A percentile compares a stretch with the other conserved stretches of the same genome.
These are phyloP conservation scores for Mactromeris polynyma DNA, from an alignment of 2,888 invertebrate species.

Conservation along the genomic window DNA sequence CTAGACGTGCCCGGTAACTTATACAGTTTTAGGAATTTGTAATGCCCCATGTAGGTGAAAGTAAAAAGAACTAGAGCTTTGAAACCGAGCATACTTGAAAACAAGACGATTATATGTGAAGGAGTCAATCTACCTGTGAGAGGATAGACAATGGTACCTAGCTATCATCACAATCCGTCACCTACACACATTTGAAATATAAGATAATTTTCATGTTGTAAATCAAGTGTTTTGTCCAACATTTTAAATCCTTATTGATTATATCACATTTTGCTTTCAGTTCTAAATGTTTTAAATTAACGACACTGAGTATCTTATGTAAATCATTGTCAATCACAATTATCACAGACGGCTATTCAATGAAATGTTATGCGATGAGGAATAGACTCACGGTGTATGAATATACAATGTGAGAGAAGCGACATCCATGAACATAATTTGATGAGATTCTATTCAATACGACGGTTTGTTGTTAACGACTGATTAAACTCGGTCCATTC, in stretches of 20 bases:
- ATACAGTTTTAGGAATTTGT: not conserved
- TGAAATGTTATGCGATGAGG: not conserved
- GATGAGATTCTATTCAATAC: not conserved
- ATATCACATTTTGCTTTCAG: not conserved
- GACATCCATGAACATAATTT: not conserved
- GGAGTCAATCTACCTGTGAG: not conserved
- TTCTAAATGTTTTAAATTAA: not conserved
- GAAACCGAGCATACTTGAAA: not conserved
- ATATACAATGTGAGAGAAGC: not conserved
- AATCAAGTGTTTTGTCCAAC: conserved; percentile 12
- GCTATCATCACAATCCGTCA: not conserved
- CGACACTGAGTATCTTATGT: not conserved
- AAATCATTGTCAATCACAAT: not conserved
- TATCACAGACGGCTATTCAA: not conserved
- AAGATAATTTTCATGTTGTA: not conserved
- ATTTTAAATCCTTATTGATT: not conserved
- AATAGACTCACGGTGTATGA: not conserved
- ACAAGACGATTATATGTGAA: not conserved
- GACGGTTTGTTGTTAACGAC: not conserved
- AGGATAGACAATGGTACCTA: not conserved
- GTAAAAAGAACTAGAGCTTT: not conserved
- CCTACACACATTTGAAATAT: not conserved
- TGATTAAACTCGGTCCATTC: not conserved
- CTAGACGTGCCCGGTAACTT: not conserved
- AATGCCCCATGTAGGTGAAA: not conserved